These are phyloP conservation scores for Clinocottus analis DNA, from an alignment of 2,113 vertebrate species.

Conservation along the genomic window DNA sequence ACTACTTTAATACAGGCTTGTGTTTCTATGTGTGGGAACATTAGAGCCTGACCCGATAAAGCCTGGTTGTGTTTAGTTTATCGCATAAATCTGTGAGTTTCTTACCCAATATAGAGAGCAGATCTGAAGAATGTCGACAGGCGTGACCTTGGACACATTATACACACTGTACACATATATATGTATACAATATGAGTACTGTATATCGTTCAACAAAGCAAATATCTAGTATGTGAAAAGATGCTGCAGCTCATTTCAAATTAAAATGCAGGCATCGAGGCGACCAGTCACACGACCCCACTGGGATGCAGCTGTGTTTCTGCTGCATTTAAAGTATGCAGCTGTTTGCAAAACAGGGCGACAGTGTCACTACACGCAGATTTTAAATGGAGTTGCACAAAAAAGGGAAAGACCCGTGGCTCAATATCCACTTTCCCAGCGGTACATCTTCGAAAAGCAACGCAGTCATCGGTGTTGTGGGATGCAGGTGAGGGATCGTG, in stretches of 20 bases:
- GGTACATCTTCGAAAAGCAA: background rate
- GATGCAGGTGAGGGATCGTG: background rate
- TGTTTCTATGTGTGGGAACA: background rate
- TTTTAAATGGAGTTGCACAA: background rate
- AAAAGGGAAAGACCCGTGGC: background rate
- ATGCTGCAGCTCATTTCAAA: background rate
- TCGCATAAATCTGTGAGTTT: background rate
- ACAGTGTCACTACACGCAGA: background rate
- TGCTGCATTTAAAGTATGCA: background rate
- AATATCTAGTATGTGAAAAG: background rate
- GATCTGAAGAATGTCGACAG: background rate
- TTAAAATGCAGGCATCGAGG: background rate
- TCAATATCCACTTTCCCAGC: background rate
- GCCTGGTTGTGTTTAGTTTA: background rate
- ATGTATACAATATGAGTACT: no score
- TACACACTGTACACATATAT: no score
- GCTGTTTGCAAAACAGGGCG: background rate
- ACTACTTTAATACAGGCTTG: background rate
- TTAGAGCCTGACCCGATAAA: constrained; percentile 4
- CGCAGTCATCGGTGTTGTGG: background rate
- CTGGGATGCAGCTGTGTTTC: background rate
- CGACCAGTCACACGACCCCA: background rate
- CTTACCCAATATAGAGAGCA: background rate
- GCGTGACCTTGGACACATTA: background rate
- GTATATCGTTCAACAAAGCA: background rate